These are phyloP conservation scores for Tapera naevia DNA, from an alignment of 2,797 vertebrate species.

Conservation along the genomic window DNA sequence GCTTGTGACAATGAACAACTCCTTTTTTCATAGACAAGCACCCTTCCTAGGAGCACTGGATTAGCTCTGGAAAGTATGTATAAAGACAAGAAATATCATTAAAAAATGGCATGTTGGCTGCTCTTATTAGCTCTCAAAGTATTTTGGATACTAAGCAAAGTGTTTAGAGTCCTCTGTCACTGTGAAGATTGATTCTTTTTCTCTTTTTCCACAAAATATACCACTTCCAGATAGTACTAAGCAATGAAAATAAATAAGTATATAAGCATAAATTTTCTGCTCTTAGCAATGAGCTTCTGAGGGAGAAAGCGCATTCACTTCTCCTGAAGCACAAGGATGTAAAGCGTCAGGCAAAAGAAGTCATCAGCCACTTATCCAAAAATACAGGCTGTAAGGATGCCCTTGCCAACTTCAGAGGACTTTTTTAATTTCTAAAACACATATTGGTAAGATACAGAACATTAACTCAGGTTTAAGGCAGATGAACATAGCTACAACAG, in stretches of 20 bases:
- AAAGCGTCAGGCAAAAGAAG: background rate
- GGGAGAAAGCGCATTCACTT: background rate
- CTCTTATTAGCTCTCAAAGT: conserved; percentile 31
- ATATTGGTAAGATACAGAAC: background rate
- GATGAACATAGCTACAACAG: background rate
- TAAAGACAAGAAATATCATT: background rate
- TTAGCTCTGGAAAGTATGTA: conserved; percentile 42
- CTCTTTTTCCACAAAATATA: background rate
- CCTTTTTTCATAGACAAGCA: conserved; percentile 38
- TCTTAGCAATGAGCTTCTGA: background rate
- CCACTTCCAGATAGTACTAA: background rate
- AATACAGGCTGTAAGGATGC: background rate
- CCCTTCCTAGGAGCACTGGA: background rate
- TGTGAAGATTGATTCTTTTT: background rate
- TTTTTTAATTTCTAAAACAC: background rate
- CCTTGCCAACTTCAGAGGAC: background rate
- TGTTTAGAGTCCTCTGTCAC: background rate
- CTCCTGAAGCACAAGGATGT: background rate
- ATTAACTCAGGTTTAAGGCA: background rate
- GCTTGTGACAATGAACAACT: conserved; percentile 52
- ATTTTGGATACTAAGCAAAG: background rate
- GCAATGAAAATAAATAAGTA: background rate
- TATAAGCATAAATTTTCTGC: background rate
- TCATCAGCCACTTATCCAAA: background rate
- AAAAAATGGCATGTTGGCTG: background rate